phyloP scores from a whole-genome alignment of 2,888 invertebrate genomes.

The Xanthorhoe designata region DNA sequence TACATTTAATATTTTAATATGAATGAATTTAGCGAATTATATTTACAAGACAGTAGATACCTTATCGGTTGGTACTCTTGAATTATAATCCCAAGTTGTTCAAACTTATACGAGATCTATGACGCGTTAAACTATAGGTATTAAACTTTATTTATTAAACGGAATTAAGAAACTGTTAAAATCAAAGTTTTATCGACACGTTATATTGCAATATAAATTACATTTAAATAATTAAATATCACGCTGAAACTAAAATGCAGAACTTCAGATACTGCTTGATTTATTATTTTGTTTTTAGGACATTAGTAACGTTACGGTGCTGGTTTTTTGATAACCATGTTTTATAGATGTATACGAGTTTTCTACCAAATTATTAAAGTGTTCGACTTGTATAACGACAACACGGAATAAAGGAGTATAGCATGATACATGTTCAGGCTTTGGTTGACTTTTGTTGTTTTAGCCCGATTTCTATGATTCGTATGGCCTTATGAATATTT shows the following conservation, averaged over 20 bases:
- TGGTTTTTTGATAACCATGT: background rate
- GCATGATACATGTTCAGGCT: background rate
- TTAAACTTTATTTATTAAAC: too few relatives aligned
- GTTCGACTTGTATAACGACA: constrained; percentile 1
- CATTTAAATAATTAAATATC: too few relatives aligned
- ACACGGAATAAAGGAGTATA: background rate
- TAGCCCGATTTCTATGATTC: background rate
- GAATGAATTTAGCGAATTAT: too few relatives aligned
- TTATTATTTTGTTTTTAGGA: background rate
- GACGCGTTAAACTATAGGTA: too few relatives aligned
- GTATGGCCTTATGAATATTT: background rate
- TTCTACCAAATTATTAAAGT: constrained; percentile 2
- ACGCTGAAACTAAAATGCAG: background rate
- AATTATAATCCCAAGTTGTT: too few relatives aligned
- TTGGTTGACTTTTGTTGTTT: background rate
- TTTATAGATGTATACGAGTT: background rate
- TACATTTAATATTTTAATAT: too few relatives aligned
- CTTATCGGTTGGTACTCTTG: too few relatives aligned
- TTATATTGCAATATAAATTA: too few relatives aligned
- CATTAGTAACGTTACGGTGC: background rate
- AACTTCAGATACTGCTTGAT: background rate
- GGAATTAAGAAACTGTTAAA: too few relatives aligned
- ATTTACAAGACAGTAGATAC: too few relatives aligned
- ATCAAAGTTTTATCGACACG: too few relatives aligned
- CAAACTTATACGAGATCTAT: too few relatives aligned